Conservation (phyloP, 2,113 vertebrate genomes). For the Cynoglossus semilaevis region DNA sequence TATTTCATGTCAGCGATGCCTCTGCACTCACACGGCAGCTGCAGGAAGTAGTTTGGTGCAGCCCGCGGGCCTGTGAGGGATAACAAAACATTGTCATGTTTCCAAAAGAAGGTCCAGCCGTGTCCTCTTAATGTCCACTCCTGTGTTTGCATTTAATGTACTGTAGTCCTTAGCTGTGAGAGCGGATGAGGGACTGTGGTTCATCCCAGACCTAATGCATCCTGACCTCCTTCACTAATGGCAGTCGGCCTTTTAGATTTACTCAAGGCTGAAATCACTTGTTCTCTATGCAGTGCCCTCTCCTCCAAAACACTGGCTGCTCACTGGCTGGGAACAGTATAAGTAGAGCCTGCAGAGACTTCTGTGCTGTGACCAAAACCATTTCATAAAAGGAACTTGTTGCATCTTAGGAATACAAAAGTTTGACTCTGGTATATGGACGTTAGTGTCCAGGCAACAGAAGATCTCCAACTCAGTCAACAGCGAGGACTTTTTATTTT, state of each 20-base stretch:
- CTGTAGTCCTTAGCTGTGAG: constrained; percentile 39
- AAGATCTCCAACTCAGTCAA: constrained; percentile 32
- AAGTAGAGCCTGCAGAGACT: constrained; percentile 51
- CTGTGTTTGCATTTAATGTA: constrained; percentile 40
- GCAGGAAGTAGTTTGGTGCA: constrained; percentile 36
- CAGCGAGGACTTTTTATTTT: constrained; percentile 29
- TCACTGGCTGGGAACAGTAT: constrained; percentile 34
- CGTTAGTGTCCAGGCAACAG: constrained; percentile 26
- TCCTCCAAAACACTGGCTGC: constrained; percentile 44
- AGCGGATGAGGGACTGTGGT: constrained; percentile 50
- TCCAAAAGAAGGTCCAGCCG: constrained; percentile 3
- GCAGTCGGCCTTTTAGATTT: constrained; percentile 70
- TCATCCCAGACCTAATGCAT: constrained; percentile 60
- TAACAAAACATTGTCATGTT: constrained; percentile 34
- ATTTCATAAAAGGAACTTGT: constrained; percentile 46
- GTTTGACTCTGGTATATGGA: constrained; percentile 35
- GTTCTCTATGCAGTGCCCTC: constrained; percentile 56
- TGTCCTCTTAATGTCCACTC: constrained; percentile 2
- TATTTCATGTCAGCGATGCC: constrained; percentile 61
- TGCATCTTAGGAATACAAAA: constrained; percentile 61
- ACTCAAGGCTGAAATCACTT: constrained; percentile 73
- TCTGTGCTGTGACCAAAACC: constrained; percentile 47
- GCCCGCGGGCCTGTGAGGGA: constrained; percentile 12
- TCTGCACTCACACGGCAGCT: constrained; percentile 39
- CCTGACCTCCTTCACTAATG: constrained; percentile 74